Evolutionary conservation across 2,888 invertebrate genomes (phyloP), one percentile per base, ranked within the genome.

Genomic region (Trachelus tabidus): DNA sequence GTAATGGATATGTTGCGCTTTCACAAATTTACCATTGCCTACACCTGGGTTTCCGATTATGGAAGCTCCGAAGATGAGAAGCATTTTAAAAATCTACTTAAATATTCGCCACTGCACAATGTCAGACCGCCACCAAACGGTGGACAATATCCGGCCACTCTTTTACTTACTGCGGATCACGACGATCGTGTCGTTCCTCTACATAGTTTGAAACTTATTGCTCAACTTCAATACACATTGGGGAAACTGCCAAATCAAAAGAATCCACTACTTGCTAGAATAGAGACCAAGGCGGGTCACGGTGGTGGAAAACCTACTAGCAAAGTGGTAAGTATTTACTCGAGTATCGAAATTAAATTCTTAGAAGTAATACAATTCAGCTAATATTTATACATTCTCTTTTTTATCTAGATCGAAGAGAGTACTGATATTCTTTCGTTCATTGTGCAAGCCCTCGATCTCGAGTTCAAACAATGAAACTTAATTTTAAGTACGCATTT

Each of bases 101-200:
- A 96, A 89, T 97, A 97, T 92, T 99, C 99, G 4, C 99, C 99
- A 0, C 92, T 99, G 69, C 99, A 99, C 92, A 99, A 98, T 91
- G 95, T 99, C 12, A 87, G 81, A 75, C 92, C 93, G 80, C 92
- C 94, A 23, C 97, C 97, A 0, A 92, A 94, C 87, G 92, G 93
- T 89, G 90, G 91, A 12, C 95, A 98, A 92, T 99, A 98, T 94
- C 99, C 99, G 11, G 95, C 98, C 31, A 96, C 96, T 33, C 93
- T 99, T 82, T 94, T 99, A 80, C 93, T 98, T 85, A 99, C 99
- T n/a, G 99, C 98, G 33, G 99, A 99, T 93, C 99, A 99, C 92
- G 99, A 99, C 93, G 99, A 99, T 93, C 95, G 99, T 85, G 99
- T 99, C 82, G 99, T 99, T 83, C 99, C 99, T 75, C 94, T 98